Evolutionary conservation across 2,888 invertebrate genomes (phyloP).

Genomic region (Leptinotarsa rubiginosa): DNA sequence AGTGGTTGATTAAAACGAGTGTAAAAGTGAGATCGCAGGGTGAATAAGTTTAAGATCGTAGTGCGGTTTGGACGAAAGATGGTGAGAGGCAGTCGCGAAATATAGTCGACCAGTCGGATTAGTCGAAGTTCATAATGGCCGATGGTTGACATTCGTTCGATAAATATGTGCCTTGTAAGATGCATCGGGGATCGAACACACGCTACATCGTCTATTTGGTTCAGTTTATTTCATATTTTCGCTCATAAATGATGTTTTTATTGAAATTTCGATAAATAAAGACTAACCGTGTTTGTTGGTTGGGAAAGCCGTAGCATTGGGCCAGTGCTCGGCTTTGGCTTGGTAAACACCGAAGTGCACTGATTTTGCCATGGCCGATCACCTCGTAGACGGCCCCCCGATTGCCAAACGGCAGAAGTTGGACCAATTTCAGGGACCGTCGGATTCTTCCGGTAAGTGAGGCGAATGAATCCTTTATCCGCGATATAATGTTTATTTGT

Average conservation of each 20-base stretch:
- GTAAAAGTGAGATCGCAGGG: slow-evolving; percentile 72
- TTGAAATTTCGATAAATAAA: slow-evolving; percentile 65
- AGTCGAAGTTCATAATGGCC: slow-evolving; percentile 83
- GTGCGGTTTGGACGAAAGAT: slow-evolving; percentile 80
- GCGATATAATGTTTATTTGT: slow-evolving; percentile 53
- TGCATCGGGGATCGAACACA: slow-evolving; percentile 78
- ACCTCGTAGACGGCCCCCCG: slow-evolving; percentile 94
- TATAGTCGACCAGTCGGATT: slow-evolving; percentile 72
- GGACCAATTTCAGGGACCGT: slow-evolving; percentile 83
- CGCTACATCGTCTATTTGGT: slow-evolving; percentile 75
- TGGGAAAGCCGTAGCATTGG: slow-evolving; percentile 65
- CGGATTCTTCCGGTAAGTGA: slow-evolving; percentile 80
- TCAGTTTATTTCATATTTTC: slow-evolving; percentile 64
- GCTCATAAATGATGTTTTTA: slow-evolving; percentile 65
- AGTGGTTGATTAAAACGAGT: slow-evolving; percentile 65
- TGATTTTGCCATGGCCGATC: slow-evolving; percentile 84
- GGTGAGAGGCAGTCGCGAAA: slow-evolving; percentile 75
- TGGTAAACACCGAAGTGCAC: slow-evolving; percentile 73
- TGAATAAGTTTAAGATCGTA: slow-evolving; percentile 77
- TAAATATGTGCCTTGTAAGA: slow-evolving; percentile 82
- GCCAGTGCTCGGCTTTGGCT: slow-evolving; percentile 72
- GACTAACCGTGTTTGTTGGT: slow-evolving; percentile 63
- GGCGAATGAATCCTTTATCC: slow-evolving; percentile 37
- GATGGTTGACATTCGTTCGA: slow-evolving; percentile 79
- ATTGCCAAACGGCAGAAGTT: slow-evolving; percentile 93